Base-by-base conservation (phyloP, 2,797 vertebrate species). In the Salarias fasciatus region DNA sequence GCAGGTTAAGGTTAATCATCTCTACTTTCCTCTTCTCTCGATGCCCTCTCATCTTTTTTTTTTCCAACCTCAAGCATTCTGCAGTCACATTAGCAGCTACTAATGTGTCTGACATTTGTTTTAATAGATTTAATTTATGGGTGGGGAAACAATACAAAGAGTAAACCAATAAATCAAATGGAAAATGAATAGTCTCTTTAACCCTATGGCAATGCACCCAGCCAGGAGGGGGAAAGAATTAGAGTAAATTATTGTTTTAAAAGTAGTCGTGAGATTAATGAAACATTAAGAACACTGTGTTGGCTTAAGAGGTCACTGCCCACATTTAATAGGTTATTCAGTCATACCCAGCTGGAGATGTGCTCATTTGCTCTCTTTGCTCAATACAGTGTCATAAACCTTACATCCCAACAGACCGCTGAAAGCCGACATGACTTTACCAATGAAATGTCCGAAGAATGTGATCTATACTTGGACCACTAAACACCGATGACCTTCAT, bases 251-350 rank as follows among this genome's bases (percentile, higher is more conserved):
- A 87, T 89, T 89, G 77, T 86, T 90, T 85, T 86, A 84, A 87
- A 84, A 84, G 80, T 79, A 85, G 80, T 79, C 67, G 80, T 61
- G 80, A 83, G 86, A 92, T 88, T 83, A 89, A 91, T 91, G 88
- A 86, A 90, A 91, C 80, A 88, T 83, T 85, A 80, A 80, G 66
- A 82, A 68, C 68, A 66, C 70, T 60, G 65, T 69, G 76, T 60
- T 84, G 83, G 77, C 75, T 85, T 72, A 82, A 85, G 88, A 91
- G 91, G 90, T 92, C 89, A 90, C 72, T 89, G 84, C 76, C 80
- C 85, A 85, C 84, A 84, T 87, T 84, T 89, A 88, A 92, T 89
- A 86, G 82, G 86, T 89, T 88, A 86, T 87, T 91, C 85, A 89
- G 87, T 91, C 89, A 89, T 63, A 82, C 80, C 66, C 84, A 82